Evolutionary conservation across 2,888 invertebrate genomes (phyloP).

Genomic region (Caenorhabditis imperialis): DNA sequence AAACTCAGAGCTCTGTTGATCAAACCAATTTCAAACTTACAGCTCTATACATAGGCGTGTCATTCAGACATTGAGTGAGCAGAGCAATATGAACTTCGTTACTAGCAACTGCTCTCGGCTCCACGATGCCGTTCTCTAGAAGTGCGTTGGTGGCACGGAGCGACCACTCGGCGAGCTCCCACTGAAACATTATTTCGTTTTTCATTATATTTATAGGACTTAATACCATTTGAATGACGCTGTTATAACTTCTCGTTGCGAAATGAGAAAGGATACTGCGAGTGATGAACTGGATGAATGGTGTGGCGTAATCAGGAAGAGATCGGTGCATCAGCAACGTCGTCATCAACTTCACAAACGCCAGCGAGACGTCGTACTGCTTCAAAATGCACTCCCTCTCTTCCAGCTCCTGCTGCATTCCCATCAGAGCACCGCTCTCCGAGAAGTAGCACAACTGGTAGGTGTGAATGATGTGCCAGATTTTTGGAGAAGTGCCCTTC

Average conservation of each 20-base stretch:
- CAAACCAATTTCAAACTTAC: conserved; percentile 29
- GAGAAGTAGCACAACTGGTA: conserved; percentile 60
- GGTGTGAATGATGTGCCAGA: conserved; percentile 67
- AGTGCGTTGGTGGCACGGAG: conserved; percentile 67
- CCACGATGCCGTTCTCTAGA: conserved; percentile 68
- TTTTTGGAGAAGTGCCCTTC: conserved; percentile 55
- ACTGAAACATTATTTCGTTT: conserved; percentile 70
- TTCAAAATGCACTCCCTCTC: conserved; percentile 67
- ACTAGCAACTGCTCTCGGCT: conserved; percentile 62
- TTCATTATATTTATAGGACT: no score
- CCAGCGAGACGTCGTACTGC: conserved; percentile 68
- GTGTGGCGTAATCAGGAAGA: conserved; percentile 58
- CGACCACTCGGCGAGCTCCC: conserved; percentile 68
- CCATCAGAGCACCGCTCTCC: conserved; percentile 59
- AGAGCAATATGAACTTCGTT: conserved; percentile 59
- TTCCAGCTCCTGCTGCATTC: conserved; percentile 74
- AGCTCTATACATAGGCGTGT: conserved; percentile 65
- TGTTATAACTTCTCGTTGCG: conserved; percentile 65
- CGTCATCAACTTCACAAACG: conserved; percentile 65
- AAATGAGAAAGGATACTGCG: conserved; percentile 69
- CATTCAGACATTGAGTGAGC: conserved; percentile 72
- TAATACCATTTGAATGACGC: conserved; percentile 71
- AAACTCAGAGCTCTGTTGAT: conserved; percentile 5
- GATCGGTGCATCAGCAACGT: conserved; percentile 62
- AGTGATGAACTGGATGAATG: conserved; percentile 68